Base-by-base conservation (phyloP, 2,888 invertebrate species). In the Brachypalpus laphriformis region DNA sequence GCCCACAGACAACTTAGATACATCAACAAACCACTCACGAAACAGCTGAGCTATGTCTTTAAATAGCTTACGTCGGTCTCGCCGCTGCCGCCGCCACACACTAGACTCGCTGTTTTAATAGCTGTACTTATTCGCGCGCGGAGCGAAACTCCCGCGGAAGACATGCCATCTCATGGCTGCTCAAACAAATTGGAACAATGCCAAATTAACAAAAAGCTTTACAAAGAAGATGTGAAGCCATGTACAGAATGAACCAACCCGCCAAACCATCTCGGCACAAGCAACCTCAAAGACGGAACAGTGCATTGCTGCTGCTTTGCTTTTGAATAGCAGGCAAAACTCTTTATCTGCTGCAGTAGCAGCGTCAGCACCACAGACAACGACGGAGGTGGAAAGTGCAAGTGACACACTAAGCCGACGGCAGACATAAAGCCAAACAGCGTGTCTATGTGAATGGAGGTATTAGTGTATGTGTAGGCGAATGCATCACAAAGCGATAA, bases 331-430 rank as follows among this genome's bases (percentile, higher is more conserved):
- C 65, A 61, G 37, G 16, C 49, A 14, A 47, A n/a, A 42, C 2
- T 49, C 37, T 78, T 51, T 76, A 76, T 63, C 70, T 65, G 72
- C 37, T 8, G 31, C 31, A 34, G 51, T 63, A 18, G 31, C n/a
- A 14, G 51, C 28, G 11, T 11, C 42, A 25, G 3, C 20, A 22
- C 28, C 28, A 11, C 49, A 25, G 28, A 20, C 59, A 59, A 18
- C 25, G 51, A 18, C 25, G 31, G 16, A 56, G 56, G 45, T 47
- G 18, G 25, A 75, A 81, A 85, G 75, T 71, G 81, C 76, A 85
- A 85, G 81, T 85, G 85, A 80, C 81, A 85, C 59, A 71, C 71
- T 85, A 81, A 85, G 85, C 59, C 56, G 85, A 81, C 65, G 68
- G 81, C 75, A 81, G 66, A 81, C 75, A n/a, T n/a, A 59, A 49